Evolutionary conservation across 2,888 invertebrate species (phyloP).

Genomic region (Trichopria drosophilae): DNA sequence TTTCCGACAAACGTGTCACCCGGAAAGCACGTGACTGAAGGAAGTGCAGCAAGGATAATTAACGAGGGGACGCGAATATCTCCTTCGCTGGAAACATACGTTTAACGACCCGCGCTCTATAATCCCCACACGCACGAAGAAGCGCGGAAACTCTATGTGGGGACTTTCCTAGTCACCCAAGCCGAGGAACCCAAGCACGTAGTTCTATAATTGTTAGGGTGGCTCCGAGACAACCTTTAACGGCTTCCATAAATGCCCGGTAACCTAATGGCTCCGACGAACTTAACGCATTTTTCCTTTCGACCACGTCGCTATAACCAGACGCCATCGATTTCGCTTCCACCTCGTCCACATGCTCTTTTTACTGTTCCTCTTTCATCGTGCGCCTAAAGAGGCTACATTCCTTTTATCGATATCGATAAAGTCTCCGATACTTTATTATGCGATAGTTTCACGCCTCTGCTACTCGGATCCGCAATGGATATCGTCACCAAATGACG

Average conservation of each 20-base stretch:
- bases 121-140: too few species aligned
- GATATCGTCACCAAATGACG: too few species aligned
- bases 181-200: conserved; percentile 43
- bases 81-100: conserved; percentile 43
- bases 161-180: too few species aligned
- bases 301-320: conserved; percentile 7
- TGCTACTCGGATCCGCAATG: too few species aligned
- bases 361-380: conserved; percentile 22
- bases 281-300: conserved; percentile 24
- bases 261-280: conserved; percentile 24
- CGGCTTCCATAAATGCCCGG: conserved; percentile 42
- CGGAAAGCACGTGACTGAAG: conserved; percentile 33
- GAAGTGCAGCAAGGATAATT: conserved; percentile 45
- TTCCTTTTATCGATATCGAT: conserved; percentile 14
- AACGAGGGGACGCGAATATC: conserved; percentile 46
- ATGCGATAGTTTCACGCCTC: too few species aligned
- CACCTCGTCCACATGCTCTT: conserved; percentile 7
- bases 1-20: conserved; percentile 24
- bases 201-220: conserved; percentile 50
- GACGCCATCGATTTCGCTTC: too few species aligned
- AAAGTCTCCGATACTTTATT: conserved; percentile 18
- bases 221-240: conserved; percentile 43
- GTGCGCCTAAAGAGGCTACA: conserved; percentile 19
- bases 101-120: conserved; percentile 44
- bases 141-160: too few species aligned